phyloP scores from a whole-genome alignment of 2,113 vertebrate species.

The Pelodiscus sinensis region DNA sequence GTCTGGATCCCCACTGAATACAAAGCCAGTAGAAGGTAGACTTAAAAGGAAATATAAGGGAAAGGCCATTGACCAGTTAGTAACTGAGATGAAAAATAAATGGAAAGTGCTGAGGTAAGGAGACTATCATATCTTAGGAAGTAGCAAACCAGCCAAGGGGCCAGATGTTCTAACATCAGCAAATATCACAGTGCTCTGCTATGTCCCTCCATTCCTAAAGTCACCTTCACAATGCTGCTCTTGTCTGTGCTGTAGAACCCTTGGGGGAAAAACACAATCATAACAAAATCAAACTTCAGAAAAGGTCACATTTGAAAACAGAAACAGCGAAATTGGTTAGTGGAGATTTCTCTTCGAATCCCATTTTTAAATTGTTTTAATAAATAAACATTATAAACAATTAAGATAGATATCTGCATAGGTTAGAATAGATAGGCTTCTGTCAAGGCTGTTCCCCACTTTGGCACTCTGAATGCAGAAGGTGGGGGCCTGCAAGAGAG shows the following conservation, averaged over 20 bases:
- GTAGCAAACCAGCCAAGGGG: neutral
- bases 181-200: neutral
- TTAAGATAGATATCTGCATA: neutral
- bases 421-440: too few relatives aligned
- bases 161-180: neutral
- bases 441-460: too few relatives aligned
- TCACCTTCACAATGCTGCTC: neutral
- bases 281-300: neutral
- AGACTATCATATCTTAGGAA: neutral
- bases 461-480: too few relatives aligned
- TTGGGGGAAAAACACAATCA: neutral
- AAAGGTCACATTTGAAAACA: neutral
- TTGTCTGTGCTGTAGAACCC: neutral
- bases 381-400: neutral
- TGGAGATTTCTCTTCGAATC: neutral
- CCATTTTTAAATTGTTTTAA: neutral
- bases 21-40: neutral
- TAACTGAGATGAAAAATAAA: neutral
- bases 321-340: neutral
- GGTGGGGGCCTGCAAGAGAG: too few relatives aligned
- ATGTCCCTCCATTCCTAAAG: neutral
- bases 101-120: neutral
- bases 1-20: neutral
- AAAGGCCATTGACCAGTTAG: neutral
- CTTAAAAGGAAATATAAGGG: slow-evolving; percentile 11